These are phyloP conservation scores for Drosophila tropicalis DNA, from an alignment of 1,140 invertebrate species.

Conservation along the genomic window DNA sequence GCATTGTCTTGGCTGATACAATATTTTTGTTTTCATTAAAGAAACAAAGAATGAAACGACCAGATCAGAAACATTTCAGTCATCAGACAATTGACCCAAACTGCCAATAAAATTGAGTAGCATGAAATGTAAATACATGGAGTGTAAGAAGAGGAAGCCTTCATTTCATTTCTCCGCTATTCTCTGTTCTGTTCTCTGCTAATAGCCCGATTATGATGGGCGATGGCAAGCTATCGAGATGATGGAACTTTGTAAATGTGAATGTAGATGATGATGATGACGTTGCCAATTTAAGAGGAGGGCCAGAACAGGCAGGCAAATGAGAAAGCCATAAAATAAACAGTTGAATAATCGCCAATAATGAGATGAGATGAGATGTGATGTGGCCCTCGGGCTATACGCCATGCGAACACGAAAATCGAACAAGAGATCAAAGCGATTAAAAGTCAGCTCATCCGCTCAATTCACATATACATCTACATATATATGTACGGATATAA, in stretches of 20 bases:
- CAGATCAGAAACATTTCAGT: constrained; percentile 57
- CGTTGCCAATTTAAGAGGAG: constrained; percentile 68
- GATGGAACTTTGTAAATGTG: constrained; percentile 2
- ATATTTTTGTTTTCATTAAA: constrained; percentile 3
- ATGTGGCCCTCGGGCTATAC: constrained; percentile 52
- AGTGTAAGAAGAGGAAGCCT: constrained; percentile 41
- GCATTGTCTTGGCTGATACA: too few relatives aligned
- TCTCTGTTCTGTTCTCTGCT: constrained; percentile 13
- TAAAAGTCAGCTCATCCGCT: constrained; percentile 38
- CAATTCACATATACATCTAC: not conserved
- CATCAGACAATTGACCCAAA: constrained; percentile 75
- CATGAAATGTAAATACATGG: constrained; percentile 74
- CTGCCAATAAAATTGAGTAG: constrained; percentile 79
- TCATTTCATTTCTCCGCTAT: constrained; percentile 37
- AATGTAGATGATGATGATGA: constrained; percentile 34
- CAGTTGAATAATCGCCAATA: constrained; percentile 78
- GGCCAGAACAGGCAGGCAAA: constrained; percentile 44
- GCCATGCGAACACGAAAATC: constrained; percentile 63
- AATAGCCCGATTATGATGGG: constrained; percentile 73
- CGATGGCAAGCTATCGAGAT: constrained; percentile 26
- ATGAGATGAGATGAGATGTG: constrained; percentile 46
- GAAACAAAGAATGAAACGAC: constrained; percentile 34
- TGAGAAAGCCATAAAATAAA: constrained; percentile 81
- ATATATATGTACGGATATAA: constrained; percentile 27
- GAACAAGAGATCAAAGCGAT: constrained; percentile 72